Evolutionary conservation across 2,797 vertebrate species (phyloP), one percentile per base, ranked within the genome.

Genomic region (Coreius guichenoti): DNA sequence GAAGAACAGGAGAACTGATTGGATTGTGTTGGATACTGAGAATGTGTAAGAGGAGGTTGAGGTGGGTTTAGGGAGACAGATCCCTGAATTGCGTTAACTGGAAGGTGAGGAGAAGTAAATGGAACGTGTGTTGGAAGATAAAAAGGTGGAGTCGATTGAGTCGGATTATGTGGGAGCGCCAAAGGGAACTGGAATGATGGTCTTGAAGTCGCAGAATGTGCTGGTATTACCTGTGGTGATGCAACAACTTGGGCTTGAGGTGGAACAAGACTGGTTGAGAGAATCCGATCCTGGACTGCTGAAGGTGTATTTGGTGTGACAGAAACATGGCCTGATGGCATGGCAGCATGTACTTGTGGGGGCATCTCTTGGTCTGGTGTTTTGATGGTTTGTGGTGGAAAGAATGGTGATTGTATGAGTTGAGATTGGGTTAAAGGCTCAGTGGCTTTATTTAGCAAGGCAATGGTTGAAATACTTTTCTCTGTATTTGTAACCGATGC

Each of bases 1-100:
- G 87, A 58, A 51, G 87, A 77, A 31, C 83, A 79, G 51, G 81
- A 83, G 36, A 85, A 80, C 36, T 83, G 61, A 80, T 81, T 80
- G 17, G 79, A 43, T 29, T 78, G 74, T 29, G 74, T 49, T 70
- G 82, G 70, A 78, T 84, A 87, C 56, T 82, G 79, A 43, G 86
- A 69, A 83, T 84, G 69, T 36, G 47, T 58, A 68, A 82, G 29
- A 49, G 77, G 26, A 61, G 76, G 86, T 14, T 88, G 84, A 11
- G 82, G 54, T 84, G 81, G 39, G 43, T 76, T 31, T 69, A 78
- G 21, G 51, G 88, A 26, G 69, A 83, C 31, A 39, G 87, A 74
- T 33, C 72, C 29, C 49, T 85, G 87, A 65, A 85, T 36, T 61
- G 70, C 7, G 6, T 82, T 77, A 56, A 67, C 51, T 54, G 88